Base-by-base conservation (phyloP, 2,888 invertebrate species). In the Drosophila lacicola region DNA sequence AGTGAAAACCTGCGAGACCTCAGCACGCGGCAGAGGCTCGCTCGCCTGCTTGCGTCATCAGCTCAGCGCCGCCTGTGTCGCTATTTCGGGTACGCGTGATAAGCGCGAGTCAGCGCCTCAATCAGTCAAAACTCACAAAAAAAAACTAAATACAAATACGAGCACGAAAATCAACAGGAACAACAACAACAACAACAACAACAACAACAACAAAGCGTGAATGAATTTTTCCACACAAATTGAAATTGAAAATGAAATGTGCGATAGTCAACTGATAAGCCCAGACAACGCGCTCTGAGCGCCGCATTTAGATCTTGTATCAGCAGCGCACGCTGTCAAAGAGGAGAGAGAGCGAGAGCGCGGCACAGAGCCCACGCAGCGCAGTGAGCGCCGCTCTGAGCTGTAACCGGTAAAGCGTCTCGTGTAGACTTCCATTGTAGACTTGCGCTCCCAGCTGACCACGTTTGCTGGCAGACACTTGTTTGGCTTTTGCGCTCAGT, bases 171-270 rank as follows among this genome's bases (percentile, higher is more conserved):
- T 33, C 41, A 61, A 56, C 29, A 39, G 56, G 34, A 51, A 39
- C 34, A 55, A 47, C 17, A 55, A 29, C 46, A 54, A 57, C 57
- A 51, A 80, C 62, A 70, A 46, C 50, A 46, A 67, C 17, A 55
- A 29, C 46, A 54, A 57, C 57, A 51, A 80, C 62, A 70, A 46
- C 50, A 46, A 67, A 69, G 71, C 71, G 76, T 88, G 88, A 86
- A 88, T 88, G 86, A 86, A 84, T 87, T 79, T 70, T 84, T 84
- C 80, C 68, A 76, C 75, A 79, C 88, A 87, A 84, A 88, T 88
- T 80, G 78, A 88, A 84, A 83, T 74, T 60, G 74, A 82, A 85
- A 82, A 78, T 68, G 70, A 74, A 73, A 73, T 82, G 62, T 74
- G 70, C 74, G 87, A 88, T 85, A 88, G 80, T 78, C 54, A 82